phyloP scores from a whole-genome alignment of 2,888 invertebrate species.

The Sinelater perroti region DNA sequence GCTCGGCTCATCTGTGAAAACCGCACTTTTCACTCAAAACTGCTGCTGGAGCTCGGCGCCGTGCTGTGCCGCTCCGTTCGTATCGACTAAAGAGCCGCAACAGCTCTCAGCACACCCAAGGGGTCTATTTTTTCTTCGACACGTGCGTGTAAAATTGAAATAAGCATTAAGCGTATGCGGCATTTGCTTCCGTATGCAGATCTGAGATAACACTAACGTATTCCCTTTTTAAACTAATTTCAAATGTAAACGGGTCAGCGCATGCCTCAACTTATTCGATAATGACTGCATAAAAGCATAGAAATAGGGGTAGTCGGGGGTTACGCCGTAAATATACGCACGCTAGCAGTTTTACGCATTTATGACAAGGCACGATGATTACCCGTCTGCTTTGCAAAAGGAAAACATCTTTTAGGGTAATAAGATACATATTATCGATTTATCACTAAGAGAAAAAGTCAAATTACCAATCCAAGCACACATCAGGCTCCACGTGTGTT shows the following conservation, averaged over 20 bases:
- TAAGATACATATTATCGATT: too few relatives aligned
- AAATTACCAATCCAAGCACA: too few relatives aligned
- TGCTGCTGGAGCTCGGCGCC: background rate
- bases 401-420: too few relatives aligned
- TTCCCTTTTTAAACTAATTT: conserved; percentile 33
- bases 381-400: too few relatives aligned
- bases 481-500: too few relatives aligned
- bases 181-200: conserved; percentile 34
- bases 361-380: too few relatives aligned
- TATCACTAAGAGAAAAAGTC: too few relatives aligned
- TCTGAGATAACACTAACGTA: conserved; percentile 35
- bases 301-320: conserved; percentile 15
- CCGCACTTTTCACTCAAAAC: background rate
- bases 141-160: conserved; percentile 25
- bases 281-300: conserved; percentile 47
- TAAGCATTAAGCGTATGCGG: conserved; percentile 29
- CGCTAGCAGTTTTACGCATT: conserved; percentile 12
- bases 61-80: background rate
- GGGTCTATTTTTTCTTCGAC: conserved; percentile 11
- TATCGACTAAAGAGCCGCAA: background rate
- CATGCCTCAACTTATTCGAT: conserved; percentile 54
- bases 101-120: background rate
- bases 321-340: conserved; percentile 11
- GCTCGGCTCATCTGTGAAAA: conserved; percentile 22
- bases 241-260: conserved; percentile 44